Percentiles rank a stretch among this genome's conserved stretches.
These are phyloP conservation scores for Calonectris borealis DNA, from an alignment of 2,113 vertebrate species.

Conservation along the genomic window DNA sequence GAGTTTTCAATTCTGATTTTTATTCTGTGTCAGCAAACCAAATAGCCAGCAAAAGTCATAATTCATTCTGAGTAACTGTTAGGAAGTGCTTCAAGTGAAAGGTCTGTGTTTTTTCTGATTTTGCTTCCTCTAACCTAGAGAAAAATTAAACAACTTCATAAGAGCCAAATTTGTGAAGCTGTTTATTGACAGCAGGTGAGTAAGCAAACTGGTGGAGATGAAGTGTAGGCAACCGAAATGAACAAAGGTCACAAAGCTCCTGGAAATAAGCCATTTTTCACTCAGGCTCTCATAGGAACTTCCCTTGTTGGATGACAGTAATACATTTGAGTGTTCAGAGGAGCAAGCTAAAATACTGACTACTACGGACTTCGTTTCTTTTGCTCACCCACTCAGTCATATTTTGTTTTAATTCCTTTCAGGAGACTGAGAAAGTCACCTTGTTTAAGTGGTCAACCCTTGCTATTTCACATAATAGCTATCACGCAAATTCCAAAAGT, in stretches of 20 bases:
- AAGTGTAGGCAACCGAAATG: background rate
- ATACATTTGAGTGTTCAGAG: background rate
- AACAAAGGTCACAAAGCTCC: background rate
- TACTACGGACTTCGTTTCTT: background rate
- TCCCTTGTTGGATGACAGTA: background rate
- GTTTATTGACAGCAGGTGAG: background rate
- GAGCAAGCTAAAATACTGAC: background rate
- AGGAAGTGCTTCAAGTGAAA: background rate
- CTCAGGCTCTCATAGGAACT: background rate
- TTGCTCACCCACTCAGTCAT: background rate
- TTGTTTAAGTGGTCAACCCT: background rate
- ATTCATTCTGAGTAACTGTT: background rate
- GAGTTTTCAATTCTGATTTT: background rate
- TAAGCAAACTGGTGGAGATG: background rate
- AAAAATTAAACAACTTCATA: background rate
- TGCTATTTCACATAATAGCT: background rate
- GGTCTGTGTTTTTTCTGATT: background rate
- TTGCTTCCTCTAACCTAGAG: background rate
- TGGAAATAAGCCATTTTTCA: background rate
- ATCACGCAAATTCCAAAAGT: background rate
- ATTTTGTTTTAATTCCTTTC: background rate
- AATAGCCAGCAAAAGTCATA: background rate
- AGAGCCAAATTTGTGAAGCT: background rate
- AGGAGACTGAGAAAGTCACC: constrained; percentile 17
- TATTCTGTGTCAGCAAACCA: background rate